Base-by-base conservation (phyloP, 2,888 invertebrate species). In the Metalampra italica region DNA sequence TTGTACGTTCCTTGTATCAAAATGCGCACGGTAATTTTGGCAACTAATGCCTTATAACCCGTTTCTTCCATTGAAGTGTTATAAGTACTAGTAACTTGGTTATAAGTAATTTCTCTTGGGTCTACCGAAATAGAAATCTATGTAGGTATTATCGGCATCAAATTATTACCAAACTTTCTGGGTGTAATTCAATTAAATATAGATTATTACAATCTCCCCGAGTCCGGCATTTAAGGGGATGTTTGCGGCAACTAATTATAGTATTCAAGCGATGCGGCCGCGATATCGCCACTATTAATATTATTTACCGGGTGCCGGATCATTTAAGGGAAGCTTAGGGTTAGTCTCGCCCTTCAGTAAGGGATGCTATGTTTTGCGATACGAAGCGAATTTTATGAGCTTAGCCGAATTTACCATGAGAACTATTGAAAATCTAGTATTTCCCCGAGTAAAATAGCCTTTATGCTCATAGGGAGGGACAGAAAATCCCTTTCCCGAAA, bases 231-330 rank as follows among this genome's bases (percentile, higher is more conserved):
- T 39, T 15, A 15, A 43, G 22, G 34, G 34, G 44, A 29, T 32
- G 45, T 13, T 45, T 3, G 29, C n/a, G 45, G 49, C 49, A 43
- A 53, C 54, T 59, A 57, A 60, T 61, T 55, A 55, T 53, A 46
- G 53, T 53, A 43, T 58, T 48, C 51, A 51, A 58, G 54, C 56
- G 54, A 54, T 50, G 51, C 45, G 51, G 42, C 47, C 37, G 47
- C 49, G 53, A 56, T 60, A 64, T 62, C 56, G 55, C 50, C 46
- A 47, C 59, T 56, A 60, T 62, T 65, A 62, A 62, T 63, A 60
- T 59, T 62, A 62, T 65, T 65, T 62, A 65, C 57, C 54, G 60
- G n/a, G 53, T 42, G 47, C 53, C 50, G 48, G 54, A 50, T 56
- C 52, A 58, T 58, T 62, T 54, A 54, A 49, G 51, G 47, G 47